A percentile compares a stretch with the other conserved stretches of the same genome.
Conservation (phyloP, 2,888 invertebrate genomes). For the Zygothrica quintamaculata region DNA sequence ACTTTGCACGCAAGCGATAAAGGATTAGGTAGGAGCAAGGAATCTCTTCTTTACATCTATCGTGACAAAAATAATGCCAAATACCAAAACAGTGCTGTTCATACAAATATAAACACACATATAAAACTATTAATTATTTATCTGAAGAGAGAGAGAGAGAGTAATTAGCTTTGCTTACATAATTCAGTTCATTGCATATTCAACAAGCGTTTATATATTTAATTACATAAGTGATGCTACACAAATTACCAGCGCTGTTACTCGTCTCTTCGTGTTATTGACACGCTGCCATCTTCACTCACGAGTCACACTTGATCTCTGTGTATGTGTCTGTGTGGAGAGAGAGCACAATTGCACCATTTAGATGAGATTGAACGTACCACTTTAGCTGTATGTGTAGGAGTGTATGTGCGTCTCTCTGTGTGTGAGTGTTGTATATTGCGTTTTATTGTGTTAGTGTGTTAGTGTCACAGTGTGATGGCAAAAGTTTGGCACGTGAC, state of each 20-base stretch:
- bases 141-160: too few species aligned
- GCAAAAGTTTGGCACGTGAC: constrained; percentile 75
- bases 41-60: constrained; percentile 1
- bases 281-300: constrained; percentile 42
- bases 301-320: constrained; percentile 66
- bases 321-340: constrained; percentile 7
- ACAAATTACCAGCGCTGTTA: not conserved
- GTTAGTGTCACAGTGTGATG: constrained; percentile 31
- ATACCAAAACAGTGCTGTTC: not conserved
- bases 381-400: constrained; percentile 10
- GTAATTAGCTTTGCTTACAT: too few species aligned
- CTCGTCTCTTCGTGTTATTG: constrained; percentile 12
- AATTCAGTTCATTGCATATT: too few species aligned
- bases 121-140: too few species aligned
- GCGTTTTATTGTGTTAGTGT: constrained; percentile 1
- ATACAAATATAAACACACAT: not conserved
- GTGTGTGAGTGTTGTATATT: not conserved
- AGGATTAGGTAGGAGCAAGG: constrained; percentile 28
- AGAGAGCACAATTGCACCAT: constrained; percentile 74
- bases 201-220: not conserved
- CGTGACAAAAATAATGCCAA: not conserved
- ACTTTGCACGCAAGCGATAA: constrained; percentile 43
- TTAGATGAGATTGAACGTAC: constrained; percentile 70
- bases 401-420: constrained; percentile 1
- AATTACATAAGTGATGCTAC: not conserved